These are phyloP conservation scores for Cerceris rybyensis DNA, from an alignment of 2,888 invertebrate species.

Conservation along the genomic window DNA sequence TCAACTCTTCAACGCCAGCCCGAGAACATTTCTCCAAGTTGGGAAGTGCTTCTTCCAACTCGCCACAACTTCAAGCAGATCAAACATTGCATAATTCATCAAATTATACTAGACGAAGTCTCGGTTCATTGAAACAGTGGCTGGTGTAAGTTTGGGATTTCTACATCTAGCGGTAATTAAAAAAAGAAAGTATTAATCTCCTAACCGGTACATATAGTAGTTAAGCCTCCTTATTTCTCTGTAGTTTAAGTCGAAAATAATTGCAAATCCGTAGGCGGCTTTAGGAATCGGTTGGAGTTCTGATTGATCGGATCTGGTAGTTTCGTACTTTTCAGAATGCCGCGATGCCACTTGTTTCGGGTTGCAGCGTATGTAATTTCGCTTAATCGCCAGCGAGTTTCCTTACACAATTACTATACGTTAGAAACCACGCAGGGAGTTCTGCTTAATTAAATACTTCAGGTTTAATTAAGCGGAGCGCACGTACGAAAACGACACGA, in stretches of 20 bases:
- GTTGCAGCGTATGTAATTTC: constrained; percentile 38
- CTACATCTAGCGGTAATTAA: no score
- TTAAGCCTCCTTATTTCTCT: not conserved
- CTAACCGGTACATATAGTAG: no score
- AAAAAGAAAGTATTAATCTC: no score
- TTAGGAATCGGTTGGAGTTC: constrained; percentile 18
- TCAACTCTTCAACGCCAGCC: no score
- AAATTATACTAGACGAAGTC: no score
- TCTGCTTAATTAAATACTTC: constrained; percentile 63
- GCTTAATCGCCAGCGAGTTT: constrained; percentile 49
- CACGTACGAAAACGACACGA: constrained; percentile 36
- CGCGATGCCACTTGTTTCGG: constrained; percentile 35
- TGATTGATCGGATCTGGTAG: constrained; percentile 30
- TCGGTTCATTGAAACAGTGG: no score
- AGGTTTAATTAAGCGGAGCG: constrained; percentile 52
- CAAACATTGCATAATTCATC: not conserved
- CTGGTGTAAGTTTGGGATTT: no score
- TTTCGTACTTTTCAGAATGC: constrained; percentile 29
- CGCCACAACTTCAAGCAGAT: not conserved
- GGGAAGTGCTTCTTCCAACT: not conserved
- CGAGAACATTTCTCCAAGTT: no score
- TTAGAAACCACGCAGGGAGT: constrained; percentile 32
- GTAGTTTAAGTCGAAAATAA: constrained; percentile 2
- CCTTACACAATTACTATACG: constrained; percentile 28
- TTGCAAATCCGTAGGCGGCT: constrained; percentile 13